These are phyloP conservation scores for Neopipo cinnamomea DNA, from an alignment of 2,113 vertebrate species.

Conservation along the genomic window DNA sequence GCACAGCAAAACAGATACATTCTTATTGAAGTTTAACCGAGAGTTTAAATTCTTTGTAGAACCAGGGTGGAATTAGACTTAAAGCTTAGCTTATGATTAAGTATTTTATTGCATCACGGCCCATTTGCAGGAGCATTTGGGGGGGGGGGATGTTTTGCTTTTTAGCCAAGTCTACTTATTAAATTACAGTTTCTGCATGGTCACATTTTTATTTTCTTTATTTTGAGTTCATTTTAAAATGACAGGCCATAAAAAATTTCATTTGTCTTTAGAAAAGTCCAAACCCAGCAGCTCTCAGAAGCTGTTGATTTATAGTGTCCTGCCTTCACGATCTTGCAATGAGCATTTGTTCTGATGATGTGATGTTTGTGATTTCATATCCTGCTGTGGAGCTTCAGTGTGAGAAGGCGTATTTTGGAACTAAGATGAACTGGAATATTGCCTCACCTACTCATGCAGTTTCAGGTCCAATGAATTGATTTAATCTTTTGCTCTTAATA, in stretches of 20 bases:
- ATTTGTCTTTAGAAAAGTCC: conserved; percentile 17
- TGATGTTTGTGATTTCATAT: conserved; percentile 71
- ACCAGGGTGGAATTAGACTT: neutral
- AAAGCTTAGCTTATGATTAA: neutral
- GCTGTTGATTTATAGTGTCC: conserved; percentile 37
- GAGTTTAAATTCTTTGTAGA: neutral
- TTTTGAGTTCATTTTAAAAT: conserved; percentile 29
- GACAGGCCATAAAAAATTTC: neutral
- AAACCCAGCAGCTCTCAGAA: conserved; percentile 44
- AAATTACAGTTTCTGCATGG: neutral
- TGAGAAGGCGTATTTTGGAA: conserved; percentile 65
- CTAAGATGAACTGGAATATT: conserved; percentile 60
- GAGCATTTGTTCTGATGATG: conserved; percentile 65
- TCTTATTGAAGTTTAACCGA: neutral
- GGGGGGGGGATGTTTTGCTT: neutral
- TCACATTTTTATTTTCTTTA: conserved; percentile 22
- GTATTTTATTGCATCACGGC: neutral
- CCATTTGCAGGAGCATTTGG: neutral
- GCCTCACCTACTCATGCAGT: conserved; percentile 65
- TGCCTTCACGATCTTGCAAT: conserved; percentile 45
- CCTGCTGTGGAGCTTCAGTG: conserved; percentile 58
- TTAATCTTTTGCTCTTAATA: conserved; percentile 63
- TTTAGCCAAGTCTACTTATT: neutral
- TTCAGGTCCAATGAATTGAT: conserved; percentile 66
- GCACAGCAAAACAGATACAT: neutral